These are phyloP conservation scores for Anabacerthia variegaticeps DNA, from an alignment of 2,797 vertebrate species.

Conservation along the genomic window DNA sequence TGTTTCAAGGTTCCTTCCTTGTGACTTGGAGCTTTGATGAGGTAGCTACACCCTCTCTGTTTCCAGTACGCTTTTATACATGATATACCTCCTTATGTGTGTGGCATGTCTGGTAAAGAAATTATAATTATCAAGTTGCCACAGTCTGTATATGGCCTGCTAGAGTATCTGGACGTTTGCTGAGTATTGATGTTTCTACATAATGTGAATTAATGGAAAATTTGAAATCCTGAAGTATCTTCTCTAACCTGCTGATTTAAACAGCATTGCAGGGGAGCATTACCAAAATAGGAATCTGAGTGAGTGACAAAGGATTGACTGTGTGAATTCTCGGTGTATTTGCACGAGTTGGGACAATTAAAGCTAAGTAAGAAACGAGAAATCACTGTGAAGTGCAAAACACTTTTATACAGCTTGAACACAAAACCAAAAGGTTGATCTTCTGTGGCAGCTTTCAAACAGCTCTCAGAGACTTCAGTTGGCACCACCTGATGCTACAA, in stretches of 20 bases:
- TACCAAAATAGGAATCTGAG: neutral
- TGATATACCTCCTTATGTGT: neutral
- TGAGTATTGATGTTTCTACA: neutral
- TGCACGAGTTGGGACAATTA: neutral
- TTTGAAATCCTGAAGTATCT: neutral
- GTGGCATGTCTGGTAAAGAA: neutral
- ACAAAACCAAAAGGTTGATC: neutral
- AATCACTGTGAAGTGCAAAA: neutral
- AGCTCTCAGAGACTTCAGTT: neutral
- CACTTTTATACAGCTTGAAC: neutral
- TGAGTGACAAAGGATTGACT: neutral
- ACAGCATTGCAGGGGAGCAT: neutral
- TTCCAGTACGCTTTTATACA: neutral
- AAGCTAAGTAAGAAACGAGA: neutral
- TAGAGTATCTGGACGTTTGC: neutral
- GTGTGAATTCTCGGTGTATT: neutral
- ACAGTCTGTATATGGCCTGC: neutral
- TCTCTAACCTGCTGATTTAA: neutral
- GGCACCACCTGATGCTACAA: neutral
- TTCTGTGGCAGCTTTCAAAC: neutral
- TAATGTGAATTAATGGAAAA: neutral
- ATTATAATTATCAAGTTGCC: neutral
- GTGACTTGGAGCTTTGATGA: neutral
- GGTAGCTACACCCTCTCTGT: neutral
- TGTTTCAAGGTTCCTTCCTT: neutral